Conservation (phyloP, 30 jellyfish, hydroid and myxozoan genomes). For the Hydractinia symbiolongicarpus region DNA sequence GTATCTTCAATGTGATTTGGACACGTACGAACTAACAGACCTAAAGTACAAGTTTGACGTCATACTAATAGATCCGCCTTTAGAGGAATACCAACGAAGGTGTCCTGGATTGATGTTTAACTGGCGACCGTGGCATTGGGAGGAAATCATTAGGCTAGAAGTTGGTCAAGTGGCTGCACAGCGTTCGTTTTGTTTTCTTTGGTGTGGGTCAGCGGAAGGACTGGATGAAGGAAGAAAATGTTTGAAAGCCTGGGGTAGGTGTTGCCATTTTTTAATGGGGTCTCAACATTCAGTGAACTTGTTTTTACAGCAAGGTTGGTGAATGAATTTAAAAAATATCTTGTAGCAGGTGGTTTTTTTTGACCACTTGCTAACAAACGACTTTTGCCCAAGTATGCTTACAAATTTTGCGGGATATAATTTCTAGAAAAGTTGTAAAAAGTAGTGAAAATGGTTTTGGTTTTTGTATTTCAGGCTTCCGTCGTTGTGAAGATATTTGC, state of each 20-base stretch:
- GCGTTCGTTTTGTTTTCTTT: constrained; percentile 84
- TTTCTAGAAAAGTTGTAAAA: background rate
- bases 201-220: constrained; percentile 99
- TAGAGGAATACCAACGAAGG: constrained; percentile 87
- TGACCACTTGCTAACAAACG: background rate
- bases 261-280: background rate
- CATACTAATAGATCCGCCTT: constrained; percentile 90
- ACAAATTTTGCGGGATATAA: background rate
- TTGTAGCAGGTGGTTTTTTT: background rate
- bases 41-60: constrained; percentile 88
- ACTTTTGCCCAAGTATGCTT: too few relatives aligned
- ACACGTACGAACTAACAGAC: constrained; percentile 66
- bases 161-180: constrained; percentile 91
- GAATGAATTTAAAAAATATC: background rate
- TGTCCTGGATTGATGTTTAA: constrained; percentile 92
- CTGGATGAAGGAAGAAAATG: constrained; percentile 92
- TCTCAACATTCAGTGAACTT: background rate
- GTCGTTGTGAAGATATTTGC: constrained; percentile 98
- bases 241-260: constrained; percentile 84
- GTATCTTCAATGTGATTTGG: constrained; percentile 87
- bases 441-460: background rate
- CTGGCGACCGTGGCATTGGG: constrained; percentile 99
- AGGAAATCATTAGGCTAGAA: constrained; percentile 84
- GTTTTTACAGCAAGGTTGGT: background rate
- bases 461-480: constrained; percentile 40